A percentile compares a stretch with the other conserved stretches of the same genome.
phyloP scores from a whole-genome alignment of 2,797 vertebrate genomes.

The Acanthiza pusilla region DNA sequence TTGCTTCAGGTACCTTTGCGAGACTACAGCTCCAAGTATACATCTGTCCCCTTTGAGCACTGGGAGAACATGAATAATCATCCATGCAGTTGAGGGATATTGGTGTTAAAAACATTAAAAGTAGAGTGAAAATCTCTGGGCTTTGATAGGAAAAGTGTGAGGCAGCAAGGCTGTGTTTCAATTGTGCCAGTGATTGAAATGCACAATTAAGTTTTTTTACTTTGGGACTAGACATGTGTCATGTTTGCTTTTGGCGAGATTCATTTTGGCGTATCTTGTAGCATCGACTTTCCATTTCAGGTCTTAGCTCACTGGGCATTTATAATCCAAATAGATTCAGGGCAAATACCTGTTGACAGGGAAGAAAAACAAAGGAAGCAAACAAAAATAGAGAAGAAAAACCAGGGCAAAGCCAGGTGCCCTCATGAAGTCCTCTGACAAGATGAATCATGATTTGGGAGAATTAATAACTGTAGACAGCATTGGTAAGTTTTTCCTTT shows the following conservation, averaged over 20 bases:
- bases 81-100: neutral
- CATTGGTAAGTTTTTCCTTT: slow-evolving; percentile 49
- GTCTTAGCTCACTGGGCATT: slow-evolving; percentile 12
- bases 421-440: slow-evolving; percentile 24
- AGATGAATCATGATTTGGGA: slow-evolving; percentile 39
- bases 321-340: slow-evolving; percentile 9
- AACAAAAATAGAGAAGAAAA: slow-evolving; percentile 30
- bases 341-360: slow-evolving; percentile 32
- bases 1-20: neutral
- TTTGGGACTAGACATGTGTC: neutral
- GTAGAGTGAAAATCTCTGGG: neutral
- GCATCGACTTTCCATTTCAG: slow-evolving; percentile 14
- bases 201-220: neutral
- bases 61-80: neutral
- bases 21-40: neutral
- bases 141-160: neutral
- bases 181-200: neutral
- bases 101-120: neutral
- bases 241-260: neutral
- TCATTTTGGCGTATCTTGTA: neutral
- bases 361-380: slow-evolving; percentile 36
- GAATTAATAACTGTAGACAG: slow-evolving; percentile 43
- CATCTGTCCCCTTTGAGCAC: neutral
- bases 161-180: neutral
- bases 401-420: neutral